A percentile compares a stretch with the other conserved stretches of the same genome.
Conservation (phyloP, 2,797 vertebrate genomes). For the Acanthiza pusilla region DNA sequence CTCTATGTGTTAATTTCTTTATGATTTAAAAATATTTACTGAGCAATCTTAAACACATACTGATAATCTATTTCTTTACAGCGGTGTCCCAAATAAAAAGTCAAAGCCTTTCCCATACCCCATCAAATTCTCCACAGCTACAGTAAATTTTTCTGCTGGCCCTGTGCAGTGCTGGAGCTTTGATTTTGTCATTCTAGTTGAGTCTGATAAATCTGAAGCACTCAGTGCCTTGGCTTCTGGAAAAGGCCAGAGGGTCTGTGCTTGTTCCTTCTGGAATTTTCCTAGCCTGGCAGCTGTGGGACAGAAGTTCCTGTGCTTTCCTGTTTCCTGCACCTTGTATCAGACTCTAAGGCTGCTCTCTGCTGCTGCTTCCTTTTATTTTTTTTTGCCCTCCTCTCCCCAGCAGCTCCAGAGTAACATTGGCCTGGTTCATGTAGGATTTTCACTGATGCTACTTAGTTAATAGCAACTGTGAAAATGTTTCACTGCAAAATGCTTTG, state of each 20-base stretch:
- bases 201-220: neutral
- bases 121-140: neutral
- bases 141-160: neutral
- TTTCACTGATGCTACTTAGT: neutral
- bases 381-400: neutral
- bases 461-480: neutral
- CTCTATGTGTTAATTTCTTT: constrained; percentile 30
- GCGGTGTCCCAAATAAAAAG: neutral
- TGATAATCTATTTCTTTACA: neutral
- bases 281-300: neutral
- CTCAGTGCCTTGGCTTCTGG: neutral
- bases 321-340: neutral
- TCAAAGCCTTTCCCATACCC: neutral
- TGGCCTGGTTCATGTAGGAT: neutral
- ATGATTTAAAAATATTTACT: neutral
- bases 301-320: neutral
- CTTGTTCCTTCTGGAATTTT: neutral
- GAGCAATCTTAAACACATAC: neutral
- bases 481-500: neutral
- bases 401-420: neutral
- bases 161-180: neutral
- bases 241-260: neutral
- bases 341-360: neutral
- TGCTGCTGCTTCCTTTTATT: neutral
- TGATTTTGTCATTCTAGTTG: neutral